Conservation (phyloP, 2,888 invertebrate genomes). For the Myathropa florea region DNA sequence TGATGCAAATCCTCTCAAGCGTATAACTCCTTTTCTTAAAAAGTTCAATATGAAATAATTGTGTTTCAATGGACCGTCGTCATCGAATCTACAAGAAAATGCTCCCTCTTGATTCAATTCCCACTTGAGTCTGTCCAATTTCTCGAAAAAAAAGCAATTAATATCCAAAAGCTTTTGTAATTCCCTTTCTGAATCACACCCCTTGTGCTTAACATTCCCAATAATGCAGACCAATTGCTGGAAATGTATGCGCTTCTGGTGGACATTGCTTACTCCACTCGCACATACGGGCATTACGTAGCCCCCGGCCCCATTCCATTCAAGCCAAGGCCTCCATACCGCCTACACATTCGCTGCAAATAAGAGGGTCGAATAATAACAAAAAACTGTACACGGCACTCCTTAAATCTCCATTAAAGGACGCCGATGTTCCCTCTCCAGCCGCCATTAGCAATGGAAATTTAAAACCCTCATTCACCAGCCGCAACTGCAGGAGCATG, state of each 20-base stretch:
- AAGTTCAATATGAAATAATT: no score
- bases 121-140: no score
- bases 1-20: no score
- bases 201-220: no score
- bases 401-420: slow-evolving; percentile 37
- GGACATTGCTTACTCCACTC: neutral
- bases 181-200: no score
- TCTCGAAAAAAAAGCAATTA: no score
- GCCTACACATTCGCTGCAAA: neutral
- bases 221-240: no score
- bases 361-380: neutral
- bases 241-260: neutral
- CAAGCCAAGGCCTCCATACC: neutral
- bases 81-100: no score
- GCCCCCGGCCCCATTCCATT: neutral
- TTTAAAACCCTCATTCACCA: slow-evolving; percentile 25
- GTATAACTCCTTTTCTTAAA: no score
- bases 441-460: slow-evolving; percentile 33
- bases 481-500: slow-evolving; percentile 28
- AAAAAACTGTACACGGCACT: neutral
- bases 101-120: no score
- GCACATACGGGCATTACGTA: neutral
- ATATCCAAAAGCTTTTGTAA: no score
- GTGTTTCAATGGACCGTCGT: no score
- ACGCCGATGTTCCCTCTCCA: slow-evolving; percentile 7